A percentile compares a stretch with the other conserved stretches of the same genome.
phyloP scores from a whole-genome alignment of 2,797 vertebrate genomes.

The Falco novaeseelandiae region DNA sequence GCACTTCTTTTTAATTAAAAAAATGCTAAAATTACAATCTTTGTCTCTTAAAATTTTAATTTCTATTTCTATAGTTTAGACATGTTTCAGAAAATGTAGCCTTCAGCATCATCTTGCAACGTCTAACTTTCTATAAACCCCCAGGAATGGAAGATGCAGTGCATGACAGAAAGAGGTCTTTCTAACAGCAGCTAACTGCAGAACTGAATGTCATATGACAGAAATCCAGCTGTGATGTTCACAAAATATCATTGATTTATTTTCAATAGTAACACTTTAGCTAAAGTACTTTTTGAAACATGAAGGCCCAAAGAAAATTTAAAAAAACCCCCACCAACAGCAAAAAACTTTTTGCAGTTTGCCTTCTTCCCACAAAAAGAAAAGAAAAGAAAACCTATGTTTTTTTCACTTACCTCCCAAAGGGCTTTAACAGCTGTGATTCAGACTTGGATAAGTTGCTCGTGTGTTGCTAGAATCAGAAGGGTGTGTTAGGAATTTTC shows the following conservation, averaged over 20 bases:
- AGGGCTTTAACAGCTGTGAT: background rate
- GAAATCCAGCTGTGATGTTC: background rate
- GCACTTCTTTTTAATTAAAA: background rate
- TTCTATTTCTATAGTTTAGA: background rate
- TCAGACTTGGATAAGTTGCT: background rate
- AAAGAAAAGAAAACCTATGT: background rate
- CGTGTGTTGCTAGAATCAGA: background rate
- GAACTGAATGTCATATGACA: background rate
- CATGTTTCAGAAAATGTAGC: rapidly evolving
- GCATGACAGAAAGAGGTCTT: background rate
- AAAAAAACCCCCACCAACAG: rapidly evolving
- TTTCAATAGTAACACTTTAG: background rate
- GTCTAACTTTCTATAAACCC: background rate
- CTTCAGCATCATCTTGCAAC: background rate
- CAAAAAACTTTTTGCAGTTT: background rate
- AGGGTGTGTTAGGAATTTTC: background rate
- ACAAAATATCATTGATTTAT: background rate
- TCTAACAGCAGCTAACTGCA: background rate
- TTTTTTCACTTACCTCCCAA: background rate
- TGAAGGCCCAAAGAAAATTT: background rate
- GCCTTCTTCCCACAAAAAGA: background rate
- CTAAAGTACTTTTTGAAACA: background rate
- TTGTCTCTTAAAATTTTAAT: background rate
- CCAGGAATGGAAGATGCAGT: background rate
- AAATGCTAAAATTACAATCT: background rate